Evolutionary conservation across 2,113 vertebrate species (phyloP), one percentile per base, ranked within the genome.

Genomic region (Oncorhynchus kisutch): DNA sequence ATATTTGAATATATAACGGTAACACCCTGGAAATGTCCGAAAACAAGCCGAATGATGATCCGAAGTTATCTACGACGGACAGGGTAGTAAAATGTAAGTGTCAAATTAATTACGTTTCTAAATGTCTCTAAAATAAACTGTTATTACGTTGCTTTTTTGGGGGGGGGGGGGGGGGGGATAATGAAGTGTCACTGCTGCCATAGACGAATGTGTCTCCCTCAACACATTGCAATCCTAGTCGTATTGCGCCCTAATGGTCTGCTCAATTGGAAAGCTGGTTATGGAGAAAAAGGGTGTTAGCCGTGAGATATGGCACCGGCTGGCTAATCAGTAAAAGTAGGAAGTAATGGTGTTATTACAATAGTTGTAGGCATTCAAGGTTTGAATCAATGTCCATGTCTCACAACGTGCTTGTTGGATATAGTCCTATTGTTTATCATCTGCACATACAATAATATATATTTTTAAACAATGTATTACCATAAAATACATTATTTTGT

Each of bases 41-140:
- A 91, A 96, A 95, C 91, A 98, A 96, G 95, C 95, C 95, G 88
- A 94, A 93, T 88, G 97, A 95, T 86, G 97, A 98, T 74, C 96
- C 96, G 89, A 98, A 97, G 95, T 96, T 98, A 92, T 98, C 97
- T 86, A 98, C 97, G 92, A 96, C 95, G 92, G 97, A 98, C 92
- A 94, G 97, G 94, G 96, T 94, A 92, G 95, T 98, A 91, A 97
- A 96, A 96, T 95, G 97, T 98, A 92, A 95, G 96, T 95, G 88
- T 85, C 59, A 79, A 54, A 68, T 66, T 20, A 11, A 25, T 34
- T 49, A 39, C 27, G 29, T 16, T 27, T 27, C 27, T 27, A 27
- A 27, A 27, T 27, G 27, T 27, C 27, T 27, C 2, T 27, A 3
- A 27, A 27, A 7, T 54, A 16, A 54, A 54, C 51, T 16, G 13